These are phyloP conservation scores for Patiria miniata DNA, from an alignment of 35 echinoderm and acorn worm genomes.

Conservation along the genomic window DNA sequence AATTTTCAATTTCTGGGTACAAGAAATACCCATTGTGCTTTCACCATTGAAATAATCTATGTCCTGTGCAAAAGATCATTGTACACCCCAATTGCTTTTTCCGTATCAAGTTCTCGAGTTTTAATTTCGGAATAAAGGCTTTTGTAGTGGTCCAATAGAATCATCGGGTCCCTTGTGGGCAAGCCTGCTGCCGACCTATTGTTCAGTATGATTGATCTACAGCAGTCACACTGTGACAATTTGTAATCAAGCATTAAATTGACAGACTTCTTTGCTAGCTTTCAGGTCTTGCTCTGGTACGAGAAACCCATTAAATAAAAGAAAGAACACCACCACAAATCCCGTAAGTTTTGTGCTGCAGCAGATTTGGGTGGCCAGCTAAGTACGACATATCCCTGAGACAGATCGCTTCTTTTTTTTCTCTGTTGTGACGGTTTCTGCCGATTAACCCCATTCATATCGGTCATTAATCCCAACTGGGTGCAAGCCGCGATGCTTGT, in stretches of 20 bases:
- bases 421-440: constrained; percentile 24
- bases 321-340: not conserved
- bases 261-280: not conserved
- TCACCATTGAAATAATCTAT: not conserved
- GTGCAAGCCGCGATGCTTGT: not conserved
- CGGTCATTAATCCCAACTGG: not conserved
- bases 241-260: constrained; percentile 29
- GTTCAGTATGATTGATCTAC: constrained; percentile 19
- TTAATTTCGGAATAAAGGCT: too few relatives aligned
- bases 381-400: not conserved
- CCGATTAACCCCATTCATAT: constrained; percentile 15
- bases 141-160: too few relatives aligned
- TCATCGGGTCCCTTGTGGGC: too few relatives aligned
- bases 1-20: too few relatives aligned
- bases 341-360: not conserved
- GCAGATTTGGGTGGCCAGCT: constrained; percentile 13
- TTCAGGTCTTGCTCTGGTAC: not conserved
- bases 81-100: too few relatives aligned
- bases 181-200: not conserved
- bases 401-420: not conserved
- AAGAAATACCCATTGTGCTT: not conserved
- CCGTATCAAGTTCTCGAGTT: too few relatives aligned
- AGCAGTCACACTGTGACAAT: constrained; percentile 7
- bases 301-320: constrained; percentile 8
- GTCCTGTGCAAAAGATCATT: too few relatives aligned